Evolutionary conservation across 2,797 vertebrate genomes (phyloP).

Genomic region (Hoplostethus mediterraneus): DNA sequence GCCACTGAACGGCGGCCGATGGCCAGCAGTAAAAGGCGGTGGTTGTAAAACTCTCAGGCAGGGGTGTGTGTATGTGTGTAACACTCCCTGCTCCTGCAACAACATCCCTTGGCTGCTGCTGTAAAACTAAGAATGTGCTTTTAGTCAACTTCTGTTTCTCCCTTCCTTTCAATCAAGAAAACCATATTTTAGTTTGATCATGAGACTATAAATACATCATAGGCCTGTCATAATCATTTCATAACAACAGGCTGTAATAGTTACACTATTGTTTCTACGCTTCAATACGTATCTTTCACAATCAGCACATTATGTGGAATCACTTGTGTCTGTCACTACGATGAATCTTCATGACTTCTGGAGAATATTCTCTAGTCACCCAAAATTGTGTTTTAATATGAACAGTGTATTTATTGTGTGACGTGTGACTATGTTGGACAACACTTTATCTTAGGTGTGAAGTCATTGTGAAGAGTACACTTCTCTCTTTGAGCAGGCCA

Average conservation of each 20-base stretch:
- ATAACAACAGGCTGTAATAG: no score
- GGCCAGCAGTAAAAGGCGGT: no score
- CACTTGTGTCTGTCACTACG: no score
- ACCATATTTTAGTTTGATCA: neutral
- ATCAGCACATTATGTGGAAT: no score
- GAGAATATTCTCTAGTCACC: no score
- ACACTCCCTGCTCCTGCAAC: neutral
- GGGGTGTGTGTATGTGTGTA: neutral
- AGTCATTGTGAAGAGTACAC: conserved; percentile 7
- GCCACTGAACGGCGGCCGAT: neutral
- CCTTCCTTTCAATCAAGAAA: neutral
- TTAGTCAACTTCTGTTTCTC: no score
- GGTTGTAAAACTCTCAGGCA: no score
- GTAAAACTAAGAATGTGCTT: neutral
- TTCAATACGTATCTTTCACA: neutral
- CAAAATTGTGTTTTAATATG: no score
- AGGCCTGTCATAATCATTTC: no score
- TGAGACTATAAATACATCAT: no score
- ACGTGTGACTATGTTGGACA: neutral
- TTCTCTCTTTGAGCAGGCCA: conserved; percentile 14
- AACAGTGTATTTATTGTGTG: no score
- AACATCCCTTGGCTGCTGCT: neutral
- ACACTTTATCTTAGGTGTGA: neutral
- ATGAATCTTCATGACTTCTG: no score
- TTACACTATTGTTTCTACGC: neutral